These are phyloP conservation scores for Morone chrysops DNA, from an alignment of 2,113 vertebrate species.

Conservation along the genomic window DNA sequence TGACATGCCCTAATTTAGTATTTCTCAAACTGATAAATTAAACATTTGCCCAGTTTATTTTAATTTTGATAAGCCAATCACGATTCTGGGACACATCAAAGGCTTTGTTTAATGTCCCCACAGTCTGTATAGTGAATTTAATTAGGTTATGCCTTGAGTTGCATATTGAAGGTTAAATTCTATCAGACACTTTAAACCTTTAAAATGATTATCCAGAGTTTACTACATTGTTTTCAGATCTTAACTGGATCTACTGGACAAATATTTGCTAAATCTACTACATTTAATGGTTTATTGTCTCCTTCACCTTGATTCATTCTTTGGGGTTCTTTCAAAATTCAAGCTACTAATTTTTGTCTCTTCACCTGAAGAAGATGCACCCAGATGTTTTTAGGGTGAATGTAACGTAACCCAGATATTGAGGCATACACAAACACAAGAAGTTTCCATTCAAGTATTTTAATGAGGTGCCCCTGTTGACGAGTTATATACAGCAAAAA, in stretches of 20 bases:
- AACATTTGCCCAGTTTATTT: neutral
- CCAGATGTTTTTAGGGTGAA: too few relatives aligned
- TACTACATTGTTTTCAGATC: neutral
- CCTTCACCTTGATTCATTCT: too few relatives aligned
- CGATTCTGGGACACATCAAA: neutral
- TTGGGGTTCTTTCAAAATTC: too few relatives aligned
- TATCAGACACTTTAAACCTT: neutral
- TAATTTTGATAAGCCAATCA: slow-evolving; percentile 3
- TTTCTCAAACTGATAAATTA: neutral
- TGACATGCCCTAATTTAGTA: neutral
- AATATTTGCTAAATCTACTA: neutral
- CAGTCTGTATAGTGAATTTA: neutral
- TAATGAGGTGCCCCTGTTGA: slow-evolving; percentile 49
- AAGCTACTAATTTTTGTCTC: too few relatives aligned
- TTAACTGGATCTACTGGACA: neutral
- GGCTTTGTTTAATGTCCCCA: neutral
- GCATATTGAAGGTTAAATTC: slow-evolving; percentile 5
- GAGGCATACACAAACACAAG: neutral
- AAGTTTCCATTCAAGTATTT: slow-evolving; percentile 44
- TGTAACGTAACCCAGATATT: neutral
- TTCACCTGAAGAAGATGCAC: too few relatives aligned
- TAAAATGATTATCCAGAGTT: neutral
- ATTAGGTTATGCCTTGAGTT: slow-evolving; percentile 1
- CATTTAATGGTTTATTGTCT: too few relatives aligned
- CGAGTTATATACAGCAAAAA: too few relatives aligned